Conservation (phyloP, 1,140 invertebrate species). For the Zaprionus taronus region DNA sequence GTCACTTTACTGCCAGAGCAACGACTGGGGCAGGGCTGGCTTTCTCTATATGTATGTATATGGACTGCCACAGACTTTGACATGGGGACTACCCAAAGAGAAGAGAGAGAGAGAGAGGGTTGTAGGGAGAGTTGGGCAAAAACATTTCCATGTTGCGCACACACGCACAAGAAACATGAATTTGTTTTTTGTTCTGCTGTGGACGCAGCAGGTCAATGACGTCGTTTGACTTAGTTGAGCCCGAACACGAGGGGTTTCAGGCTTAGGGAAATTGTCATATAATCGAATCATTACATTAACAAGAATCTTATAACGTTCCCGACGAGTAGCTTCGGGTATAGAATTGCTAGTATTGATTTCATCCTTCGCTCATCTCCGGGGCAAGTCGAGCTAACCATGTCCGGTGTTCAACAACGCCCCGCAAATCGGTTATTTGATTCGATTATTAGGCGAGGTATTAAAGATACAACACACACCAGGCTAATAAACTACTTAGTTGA, state of each 20-base stretch:
- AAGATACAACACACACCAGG: background rate
- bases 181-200: slow-evolving; percentile 34
- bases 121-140: background rate
- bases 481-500: background rate
- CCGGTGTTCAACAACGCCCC: background rate
- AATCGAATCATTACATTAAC: slow-evolving; percentile 31
- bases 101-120: no score
- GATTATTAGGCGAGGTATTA: background rate
- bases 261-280: slow-evolving; percentile 28
- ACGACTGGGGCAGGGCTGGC: background rate
- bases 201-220: slow-evolving; percentile 50
- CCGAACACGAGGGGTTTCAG: slow-evolving; percentile 1
- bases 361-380: background rate
- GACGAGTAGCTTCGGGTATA: background rate
- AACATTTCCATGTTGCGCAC: slow-evolving; percentile 7
- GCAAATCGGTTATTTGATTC: slow-evolving; percentile 1
- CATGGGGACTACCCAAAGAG: background rate
- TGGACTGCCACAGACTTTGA: slow-evolving; percentile 1
- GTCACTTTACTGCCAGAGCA: slow-evolving; percentile 55
- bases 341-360: background rate
- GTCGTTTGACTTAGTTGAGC: slow-evolving; percentile 40
- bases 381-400: background rate
- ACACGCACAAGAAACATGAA: slow-evolving; percentile 15
- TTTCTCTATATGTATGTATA: background rate
- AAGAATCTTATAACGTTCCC: background rate